Evolutionary conservation across 2,113 vertebrate species (phyloP).

Genomic region (Dipodomys spectabilis): DNA sequence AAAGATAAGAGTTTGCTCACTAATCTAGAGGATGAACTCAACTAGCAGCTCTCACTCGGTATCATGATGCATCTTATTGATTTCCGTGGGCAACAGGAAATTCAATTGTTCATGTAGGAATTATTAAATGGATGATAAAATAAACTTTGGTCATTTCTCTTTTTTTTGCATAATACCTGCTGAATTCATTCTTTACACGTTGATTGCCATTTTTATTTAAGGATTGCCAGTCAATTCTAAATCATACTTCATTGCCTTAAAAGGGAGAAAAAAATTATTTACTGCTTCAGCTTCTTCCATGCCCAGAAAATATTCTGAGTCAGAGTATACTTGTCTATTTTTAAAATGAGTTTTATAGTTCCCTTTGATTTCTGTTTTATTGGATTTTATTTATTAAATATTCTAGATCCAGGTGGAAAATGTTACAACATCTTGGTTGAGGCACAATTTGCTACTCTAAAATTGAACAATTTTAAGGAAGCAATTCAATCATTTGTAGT

Average conservation of each 20-base stretch:
- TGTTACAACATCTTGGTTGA: slow-evolving; percentile 6
- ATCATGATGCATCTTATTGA: neutral
- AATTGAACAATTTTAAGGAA: neutral
- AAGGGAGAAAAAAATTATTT: slow-evolving; percentile 31
- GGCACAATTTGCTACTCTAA: neutral
- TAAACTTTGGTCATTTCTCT: neutral
- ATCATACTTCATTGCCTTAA: neutral
- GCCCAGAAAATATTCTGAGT: slow-evolving; percentile 14
- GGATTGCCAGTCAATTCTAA: slow-evolving; percentile 32
- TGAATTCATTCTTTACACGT: neutral
- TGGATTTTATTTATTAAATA: slow-evolving; percentile 44
- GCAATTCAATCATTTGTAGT: neutral
- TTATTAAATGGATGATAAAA: slow-evolving; percentile 33
- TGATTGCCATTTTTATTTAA: slow-evolving; percentile 40
- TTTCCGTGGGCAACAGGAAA: slow-evolving; percentile 57
- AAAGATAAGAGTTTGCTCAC: neutral
- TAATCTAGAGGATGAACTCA: neutral
- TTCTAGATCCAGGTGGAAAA: slow-evolving; percentile 12
- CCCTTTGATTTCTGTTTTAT: slow-evolving; percentile 33
- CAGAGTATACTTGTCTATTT: neutral
- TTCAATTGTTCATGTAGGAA: slow-evolving; percentile 50
- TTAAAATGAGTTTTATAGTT: slow-evolving; percentile 48
- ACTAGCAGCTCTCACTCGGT: neutral
- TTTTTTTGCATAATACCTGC: neutral
- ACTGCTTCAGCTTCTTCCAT: neutral